These are phyloP conservation scores for Macrobrachium nipponense DNA, from an alignment of 1,140 invertebrate genomes.

Conservation along the genomic window DNA sequence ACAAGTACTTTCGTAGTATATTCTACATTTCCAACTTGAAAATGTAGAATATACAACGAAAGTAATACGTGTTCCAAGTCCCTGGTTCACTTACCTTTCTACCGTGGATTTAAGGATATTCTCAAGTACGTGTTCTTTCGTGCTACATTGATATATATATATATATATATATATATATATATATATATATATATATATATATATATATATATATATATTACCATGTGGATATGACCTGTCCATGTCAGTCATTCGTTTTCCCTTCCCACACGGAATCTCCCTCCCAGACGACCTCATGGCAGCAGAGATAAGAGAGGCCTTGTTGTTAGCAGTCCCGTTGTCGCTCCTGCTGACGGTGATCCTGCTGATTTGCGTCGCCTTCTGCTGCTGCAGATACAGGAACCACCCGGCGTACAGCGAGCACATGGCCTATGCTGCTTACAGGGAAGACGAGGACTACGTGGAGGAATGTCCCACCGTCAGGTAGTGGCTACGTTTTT, in stretches of 20 bases:
- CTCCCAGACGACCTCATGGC: background rate
- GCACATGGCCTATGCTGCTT: background rate
- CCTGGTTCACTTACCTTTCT: too few relatives aligned
- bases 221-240: background rate
- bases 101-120: too few relatives aligned
- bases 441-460: background rate
- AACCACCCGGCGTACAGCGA: background rate
- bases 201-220: too few relatives aligned
- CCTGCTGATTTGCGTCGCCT: slow-evolving; percentile 24
- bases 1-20: too few relatives aligned
- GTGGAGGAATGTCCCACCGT: background rate
- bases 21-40: too few relatives aligned
- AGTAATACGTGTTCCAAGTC: too few relatives aligned
- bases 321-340: slow-evolving; percentile 15
- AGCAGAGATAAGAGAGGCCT: background rate
- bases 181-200: too few relatives aligned
- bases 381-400: slow-evolving; percentile 22
- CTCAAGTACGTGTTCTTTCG: too few relatives aligned
- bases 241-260: background rate
- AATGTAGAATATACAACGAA: too few relatives aligned
- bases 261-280: background rate
- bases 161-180: background rate
- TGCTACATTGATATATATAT: too few relatives aligned
- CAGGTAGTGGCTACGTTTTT: too few relatives aligned
- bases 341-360: slow-evolving; percentile 23